Evolutionary conservation across 2,797 vertebrate genomes (phyloP), one percentile per base, ranked within the genome.

Genomic region (Acanthurus tractus): DNA sequence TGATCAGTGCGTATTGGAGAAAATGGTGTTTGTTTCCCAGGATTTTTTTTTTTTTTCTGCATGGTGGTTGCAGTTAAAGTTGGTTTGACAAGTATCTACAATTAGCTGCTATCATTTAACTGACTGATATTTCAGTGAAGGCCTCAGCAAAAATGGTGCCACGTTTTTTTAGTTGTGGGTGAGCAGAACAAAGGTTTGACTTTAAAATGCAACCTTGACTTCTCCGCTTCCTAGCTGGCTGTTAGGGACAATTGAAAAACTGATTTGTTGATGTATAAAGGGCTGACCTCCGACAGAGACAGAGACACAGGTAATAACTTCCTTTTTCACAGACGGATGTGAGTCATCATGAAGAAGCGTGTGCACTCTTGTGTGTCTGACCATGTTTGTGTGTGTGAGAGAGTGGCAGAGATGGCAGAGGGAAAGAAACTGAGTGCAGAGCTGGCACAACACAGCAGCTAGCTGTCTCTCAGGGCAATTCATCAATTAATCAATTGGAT

Each of bases 301-400:
- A 54, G 45, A 69, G 69, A 73, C 65, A 58, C 64, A 76, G 84
- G 80, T 81, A 85, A 87, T 75, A 76, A 84, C 84, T 79, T 88
- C 86, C 86, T 86, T 75, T 78, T 83, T 82, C 74, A 70, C 18
- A 70, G 61, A 76, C 54, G 17, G 59, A 82, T 71, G 50, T 87
- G 86, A 91, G 80, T 90, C 86, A 88, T 80, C 69, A 23, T 65
- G 22, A 63, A 70, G 50, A 68, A 59, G 45, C 36, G 42, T 52
- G 67, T 17, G 25, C 22, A 8, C 38, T 17, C 29, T 13, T 55
- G 57, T 62, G 10, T 50, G 38, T 73, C 14, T 58, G 58, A 46
- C 59, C 45, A 20, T 10, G 18, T 54, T 59, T 45, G 40, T 45
- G 34, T 50, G 57, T 56, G 18, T 55, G 44, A 42, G 20, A 36